Evolutionary conservation across 2,888 invertebrate species (phyloP).

Genomic region (Oligia strigilis): DNA sequence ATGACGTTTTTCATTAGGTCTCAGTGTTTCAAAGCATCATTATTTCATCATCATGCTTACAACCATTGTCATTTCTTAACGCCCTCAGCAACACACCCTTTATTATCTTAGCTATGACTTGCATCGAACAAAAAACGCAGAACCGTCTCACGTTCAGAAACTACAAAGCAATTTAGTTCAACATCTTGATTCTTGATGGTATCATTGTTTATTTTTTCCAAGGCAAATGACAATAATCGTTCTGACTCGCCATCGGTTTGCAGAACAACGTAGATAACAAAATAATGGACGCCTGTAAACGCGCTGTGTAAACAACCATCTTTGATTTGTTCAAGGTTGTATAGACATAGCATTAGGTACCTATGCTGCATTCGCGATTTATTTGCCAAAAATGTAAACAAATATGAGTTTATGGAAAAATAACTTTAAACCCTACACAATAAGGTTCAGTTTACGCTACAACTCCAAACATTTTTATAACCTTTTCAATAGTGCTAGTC

Average conservation of each 20-base stretch:
- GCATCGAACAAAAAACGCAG: slow-evolving; percentile 35
- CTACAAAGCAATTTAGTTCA: slow-evolving; percentile 56
- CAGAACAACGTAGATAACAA: slow-evolving; percentile 40
- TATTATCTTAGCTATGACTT: background rate
- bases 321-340: slow-evolving; percentile 36
- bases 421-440: no score
- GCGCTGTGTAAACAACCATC: slow-evolving; percentile 16
- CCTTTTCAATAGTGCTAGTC: no score
- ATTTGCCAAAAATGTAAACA: no score
- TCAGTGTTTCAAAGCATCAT: background rate
- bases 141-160: slow-evolving; percentile 43
- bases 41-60: background rate
- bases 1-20: background rate
- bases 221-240: slow-evolving; percentile 60
- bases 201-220: slow-evolving; percentile 60
- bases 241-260: slow-evolving; percentile 38
- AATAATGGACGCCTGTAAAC: slow-evolving; percentile 57
- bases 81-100: background rate
- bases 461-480: no score
- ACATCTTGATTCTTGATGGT: slow-evolving; percentile 36
- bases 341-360: background rate
- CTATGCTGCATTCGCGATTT: no score
- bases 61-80: background rate
- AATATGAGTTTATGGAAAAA: no score
- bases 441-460: no score